phyloP scores from a whole-genome alignment of 2,888 invertebrate genomes.

The Timema cristinae region DNA sequence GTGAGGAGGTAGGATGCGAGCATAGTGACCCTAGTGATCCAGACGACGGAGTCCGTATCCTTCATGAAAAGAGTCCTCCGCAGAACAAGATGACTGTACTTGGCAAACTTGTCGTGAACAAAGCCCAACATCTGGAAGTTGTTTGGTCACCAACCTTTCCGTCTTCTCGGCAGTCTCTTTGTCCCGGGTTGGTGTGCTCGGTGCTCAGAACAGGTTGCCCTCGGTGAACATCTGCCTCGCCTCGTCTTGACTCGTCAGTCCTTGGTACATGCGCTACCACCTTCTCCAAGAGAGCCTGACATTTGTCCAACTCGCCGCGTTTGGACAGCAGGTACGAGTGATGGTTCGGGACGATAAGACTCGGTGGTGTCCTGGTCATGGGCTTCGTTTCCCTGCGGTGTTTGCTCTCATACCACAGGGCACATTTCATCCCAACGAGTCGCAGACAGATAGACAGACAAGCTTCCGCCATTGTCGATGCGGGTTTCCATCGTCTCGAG shows the following conservation, averaged over 20 bases:
- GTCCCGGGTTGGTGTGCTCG: neutral
- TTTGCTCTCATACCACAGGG: conserved; percentile 1
- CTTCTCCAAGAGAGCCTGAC: neutral
- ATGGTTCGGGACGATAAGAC: neutral
- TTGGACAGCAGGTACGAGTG: conserved; percentile 10
- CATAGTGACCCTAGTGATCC: conserved; percentile 54
- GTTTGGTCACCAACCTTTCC: conserved; percentile 56
- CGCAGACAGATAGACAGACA: neutral
- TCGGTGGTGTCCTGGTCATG: too few species aligned
- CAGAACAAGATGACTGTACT: conserved; percentile 55
- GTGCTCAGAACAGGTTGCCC: conserved; percentile 2
- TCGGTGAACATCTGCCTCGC: neutral
- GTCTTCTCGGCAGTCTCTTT: conserved; percentile 44
- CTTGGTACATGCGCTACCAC: neutral
- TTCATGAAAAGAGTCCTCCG: conserved; percentile 54
- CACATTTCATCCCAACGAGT: neutral
- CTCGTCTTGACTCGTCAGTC: neutral
- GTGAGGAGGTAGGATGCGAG: conserved; percentile 51
- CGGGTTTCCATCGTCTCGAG: too few species aligned
- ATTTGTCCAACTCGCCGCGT: neutral
- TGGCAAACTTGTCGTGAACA: conserved; percentile 53
- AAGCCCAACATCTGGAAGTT: conserved; percentile 61
- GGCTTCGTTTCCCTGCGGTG: neutral
- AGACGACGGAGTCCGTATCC: conserved; percentile 55
- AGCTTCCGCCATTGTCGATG: too few species aligned